Conservation (phyloP, 1,140 invertebrate species). For the Neomicropteryx cornuta region DNA sequence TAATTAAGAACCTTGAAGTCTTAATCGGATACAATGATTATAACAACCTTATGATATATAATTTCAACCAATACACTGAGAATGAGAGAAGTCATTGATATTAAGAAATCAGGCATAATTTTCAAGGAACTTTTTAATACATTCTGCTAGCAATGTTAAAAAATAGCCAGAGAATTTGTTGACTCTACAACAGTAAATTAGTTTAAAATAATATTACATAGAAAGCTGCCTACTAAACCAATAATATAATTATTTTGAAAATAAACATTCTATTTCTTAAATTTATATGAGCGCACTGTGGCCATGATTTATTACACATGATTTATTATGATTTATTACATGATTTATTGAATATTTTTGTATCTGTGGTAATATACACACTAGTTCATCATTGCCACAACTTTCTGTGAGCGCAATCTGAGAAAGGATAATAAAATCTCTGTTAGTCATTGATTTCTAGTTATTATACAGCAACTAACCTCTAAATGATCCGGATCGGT, state of each 20-base stretch:
- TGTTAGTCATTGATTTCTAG: not conserved
- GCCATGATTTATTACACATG: not conserved
- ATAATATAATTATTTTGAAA: slow-evolving; percentile 2
- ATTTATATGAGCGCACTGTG: not conserved
- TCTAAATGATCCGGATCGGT: slow-evolving; percentile 37
- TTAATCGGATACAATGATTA: no score
- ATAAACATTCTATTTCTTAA: slow-evolving; percentile 15
- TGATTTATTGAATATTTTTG: not conserved
- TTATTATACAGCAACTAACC: slow-evolving; percentile 12
- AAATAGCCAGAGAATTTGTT: no score
- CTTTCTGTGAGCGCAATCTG: not conserved
- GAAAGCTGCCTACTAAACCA: no score
- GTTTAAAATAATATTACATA: no score
- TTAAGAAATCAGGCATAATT: no score
- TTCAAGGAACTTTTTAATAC: no score
- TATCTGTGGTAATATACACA: not conserved
- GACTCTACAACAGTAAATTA: no score
- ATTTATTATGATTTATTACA: not conserved
- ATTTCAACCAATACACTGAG: no score
- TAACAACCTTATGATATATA: no score
- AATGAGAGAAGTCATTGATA: no score
- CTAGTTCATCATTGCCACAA: not conserved
- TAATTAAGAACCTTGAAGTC: no score
- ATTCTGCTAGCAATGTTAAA: no score
- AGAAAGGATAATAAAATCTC: not conserved